Evolutionary conservation across 2,888 invertebrate species (phyloP).

Genomic region (Chymomyza caudatula): DNA sequence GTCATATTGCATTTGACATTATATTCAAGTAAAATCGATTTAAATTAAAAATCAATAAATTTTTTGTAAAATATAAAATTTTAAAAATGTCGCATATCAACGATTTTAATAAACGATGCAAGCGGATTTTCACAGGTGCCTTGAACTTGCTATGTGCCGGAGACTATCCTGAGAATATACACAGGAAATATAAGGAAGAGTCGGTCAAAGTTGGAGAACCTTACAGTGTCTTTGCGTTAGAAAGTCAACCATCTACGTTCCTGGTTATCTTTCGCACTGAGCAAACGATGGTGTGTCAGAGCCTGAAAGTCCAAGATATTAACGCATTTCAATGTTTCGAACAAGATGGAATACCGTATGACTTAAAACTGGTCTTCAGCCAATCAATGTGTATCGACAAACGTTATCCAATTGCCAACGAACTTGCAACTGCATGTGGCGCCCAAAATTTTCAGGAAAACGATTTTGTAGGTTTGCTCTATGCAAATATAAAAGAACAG

Average conservation of each 20-base stretch:
- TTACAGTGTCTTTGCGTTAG: conserved; percentile 16
- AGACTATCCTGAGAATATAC: conserved; percentile 14
- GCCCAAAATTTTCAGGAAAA: not conserved
- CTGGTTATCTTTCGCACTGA: conserved; percentile 9
- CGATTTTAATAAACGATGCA: no score
- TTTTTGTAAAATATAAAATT: no score
- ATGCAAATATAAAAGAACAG: conserved; percentile 1
- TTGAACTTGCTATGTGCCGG: conserved; percentile 23
- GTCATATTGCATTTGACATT: no score
- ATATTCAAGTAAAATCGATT: no score
- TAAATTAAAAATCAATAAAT: no score
- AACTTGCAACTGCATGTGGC: conserved; percentile 17
- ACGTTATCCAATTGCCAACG: conserved; percentile 13
- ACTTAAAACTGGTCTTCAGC: not conserved
- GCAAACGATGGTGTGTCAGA: not conserved
- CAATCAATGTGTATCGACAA: conserved; percentile 17
- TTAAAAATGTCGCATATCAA: no score
- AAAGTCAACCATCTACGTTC: not conserved
- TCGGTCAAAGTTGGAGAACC: not conserved
- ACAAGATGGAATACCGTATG: not conserved
- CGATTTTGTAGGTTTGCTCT: conserved; percentile 16
- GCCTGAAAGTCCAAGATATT: not conserved
- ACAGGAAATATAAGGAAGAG: conserved; percentile 15
- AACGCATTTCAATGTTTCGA: conserved; percentile 3
- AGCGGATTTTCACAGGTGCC: no score